These are phyloP conservation scores for Coregonus sp. DNA, from an alignment of 2,797 vertebrate genomes.

Conservation along the genomic window DNA sequence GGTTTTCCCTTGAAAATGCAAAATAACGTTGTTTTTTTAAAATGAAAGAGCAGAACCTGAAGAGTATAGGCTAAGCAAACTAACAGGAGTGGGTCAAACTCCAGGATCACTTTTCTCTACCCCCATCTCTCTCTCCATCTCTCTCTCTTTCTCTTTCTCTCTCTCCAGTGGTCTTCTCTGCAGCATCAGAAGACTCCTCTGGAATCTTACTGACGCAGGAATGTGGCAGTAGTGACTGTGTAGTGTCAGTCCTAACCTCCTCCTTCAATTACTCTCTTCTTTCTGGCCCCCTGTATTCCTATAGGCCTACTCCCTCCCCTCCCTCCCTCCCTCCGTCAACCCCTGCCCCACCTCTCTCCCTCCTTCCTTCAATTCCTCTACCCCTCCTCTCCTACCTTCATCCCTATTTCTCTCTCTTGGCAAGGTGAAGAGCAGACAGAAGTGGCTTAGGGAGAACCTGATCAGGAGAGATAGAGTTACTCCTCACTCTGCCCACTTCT, in stretches of 20 bases:
- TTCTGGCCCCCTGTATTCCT: not conserved
- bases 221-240: not conserved
- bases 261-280: not conserved
- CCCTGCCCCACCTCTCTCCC: not conserved
- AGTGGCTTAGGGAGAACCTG: conserved; percentile 68
- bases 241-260: not conserved
- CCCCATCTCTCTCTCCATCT: conserved; percentile 18
- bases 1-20: too few species aligned
- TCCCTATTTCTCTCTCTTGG: not conserved
- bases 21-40: too few species aligned
- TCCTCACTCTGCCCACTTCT: conserved; percentile 23
- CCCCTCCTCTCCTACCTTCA: not conserved
- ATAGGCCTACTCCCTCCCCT: not conserved
- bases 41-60: too few species aligned
- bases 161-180: not conserved
- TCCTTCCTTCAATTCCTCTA: not conserved
- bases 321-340: too few species aligned
- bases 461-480: conserved; percentile 64
- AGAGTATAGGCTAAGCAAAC: too few species aligned
- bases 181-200: not conserved
- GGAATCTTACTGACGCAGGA: not conserved
- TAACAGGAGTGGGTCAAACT: not conserved
- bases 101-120: not conserved
- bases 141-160: conserved; percentile 56
- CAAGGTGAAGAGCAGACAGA: conserved; percentile 52